Base-by-base conservation (phyloP, 1,140 invertebrate species). In the Aphelenchoides fujianensis region DNA sequence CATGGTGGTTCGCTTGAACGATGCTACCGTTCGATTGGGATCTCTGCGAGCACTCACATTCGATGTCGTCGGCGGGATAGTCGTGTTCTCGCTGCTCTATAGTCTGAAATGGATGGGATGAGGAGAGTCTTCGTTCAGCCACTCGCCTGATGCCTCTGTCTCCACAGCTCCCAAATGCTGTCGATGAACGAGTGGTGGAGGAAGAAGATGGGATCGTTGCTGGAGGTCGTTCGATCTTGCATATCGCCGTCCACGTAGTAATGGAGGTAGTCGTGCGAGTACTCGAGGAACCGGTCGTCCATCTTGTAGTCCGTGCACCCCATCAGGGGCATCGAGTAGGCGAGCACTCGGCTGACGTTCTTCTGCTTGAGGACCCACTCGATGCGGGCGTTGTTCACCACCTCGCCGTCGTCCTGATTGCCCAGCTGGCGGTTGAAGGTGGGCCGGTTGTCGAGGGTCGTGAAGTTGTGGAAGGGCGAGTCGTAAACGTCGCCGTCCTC, bases 161-260 rank as follows among this genome's bases (percentile, higher is more conserved):
- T 35, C 83, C 85, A 85, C 63, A 74, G 57, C 48, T 85, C 84
- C 79, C 79, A 84, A 55, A 81, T 69, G 48, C 61, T 80, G 72
- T 86, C 85, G 16, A 86, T 77, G 74, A 85, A 86, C n/a, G 77
- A 73, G 63, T 82, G 81, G 57, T 82, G 82, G 37, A 83, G 57
- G 59, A 83, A 82, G 69, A 82, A 82, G 55, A 83, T 68, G n/a
- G 81, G 81, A 71, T 87, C 86, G 68, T 84, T 86, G 31, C 85
- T 79, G 23, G 74, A 75, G 2, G 80, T 82, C 27, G 69, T 64
- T 34, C 81, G 73, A n/a, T 82, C 81, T 32, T 68, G 31, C 83
- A 83, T 84, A 71, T 84, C 83, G n/a, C 82, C 74, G 34, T 74
- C 71, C 35, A 76, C 66, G 53, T 35, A 76, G 64, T 69, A 74